A percentile compares a stretch with the other conserved stretches of the same genome.
These are phyloP conservation scores for Ptychodera flava DNA, from an alignment of 35 echinoderm and acorn worm genomes.

Conservation along the genomic window DNA sequence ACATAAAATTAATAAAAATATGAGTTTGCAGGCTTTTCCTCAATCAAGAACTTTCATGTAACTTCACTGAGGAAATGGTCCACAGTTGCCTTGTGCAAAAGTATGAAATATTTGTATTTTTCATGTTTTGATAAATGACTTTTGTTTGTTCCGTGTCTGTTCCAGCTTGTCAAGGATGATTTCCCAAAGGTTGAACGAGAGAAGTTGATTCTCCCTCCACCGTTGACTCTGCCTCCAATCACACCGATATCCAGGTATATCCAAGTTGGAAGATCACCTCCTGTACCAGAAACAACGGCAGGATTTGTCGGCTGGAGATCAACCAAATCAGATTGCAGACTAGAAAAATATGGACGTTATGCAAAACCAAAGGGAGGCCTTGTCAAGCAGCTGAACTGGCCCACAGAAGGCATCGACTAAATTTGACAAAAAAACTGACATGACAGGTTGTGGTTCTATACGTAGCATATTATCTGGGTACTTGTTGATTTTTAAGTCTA, in stretches of 20 bases:
- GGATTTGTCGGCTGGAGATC: conserved; percentile 81
- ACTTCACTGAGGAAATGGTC: neutral
- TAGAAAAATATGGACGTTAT: conserved; percentile 88
- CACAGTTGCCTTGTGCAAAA: neutral
- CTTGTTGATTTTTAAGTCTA: too few species aligned
- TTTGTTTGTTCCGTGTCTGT: conserved; percentile 10
- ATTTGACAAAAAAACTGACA: too few species aligned
- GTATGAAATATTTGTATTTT: too few species aligned
- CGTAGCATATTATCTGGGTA: too few species aligned
- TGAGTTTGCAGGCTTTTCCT: too few species aligned
- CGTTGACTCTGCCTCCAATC: conserved; percentile 80
- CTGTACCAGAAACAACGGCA: conserved; percentile 64
- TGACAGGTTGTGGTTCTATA: too few species aligned
- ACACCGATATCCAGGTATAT: conserved; percentile 96
- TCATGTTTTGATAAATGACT: neutral
- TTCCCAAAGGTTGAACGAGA: conserved; percentile 68
- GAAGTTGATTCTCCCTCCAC: conserved; percentile 86
- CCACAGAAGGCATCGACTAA: conserved; percentile 80
- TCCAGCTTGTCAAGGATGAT: conserved; percentile 89
- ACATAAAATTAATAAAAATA: too few species aligned
- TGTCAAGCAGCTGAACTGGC: conserved; percentile 81
- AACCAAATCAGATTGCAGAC: conserved; percentile 26
- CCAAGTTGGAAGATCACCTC: conserved; percentile 66
- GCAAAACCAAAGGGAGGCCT: conserved; percentile 88
- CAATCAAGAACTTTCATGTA: too few species aligned